A percentile compares a stretch with the other conserved stretches of the same genome.
Evolutionary conservation across 2,888 invertebrate species (phyloP).

Genomic region (Drosophila nr. fundita): DNA sequence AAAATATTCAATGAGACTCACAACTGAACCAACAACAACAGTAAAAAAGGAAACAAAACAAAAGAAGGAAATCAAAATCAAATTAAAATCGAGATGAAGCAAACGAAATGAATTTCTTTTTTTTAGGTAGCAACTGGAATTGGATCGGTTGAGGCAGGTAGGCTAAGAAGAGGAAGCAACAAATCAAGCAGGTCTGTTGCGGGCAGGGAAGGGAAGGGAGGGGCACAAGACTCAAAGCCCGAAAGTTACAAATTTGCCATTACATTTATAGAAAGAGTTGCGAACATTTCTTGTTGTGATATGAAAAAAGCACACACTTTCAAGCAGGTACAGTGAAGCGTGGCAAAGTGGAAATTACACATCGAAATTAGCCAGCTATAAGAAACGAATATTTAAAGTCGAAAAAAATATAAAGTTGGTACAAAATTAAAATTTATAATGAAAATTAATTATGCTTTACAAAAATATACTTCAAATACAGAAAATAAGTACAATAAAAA

Average conservation of each 20-base stretch:
- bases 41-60: conserved; percentile 25
- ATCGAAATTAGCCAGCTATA: not conserved
- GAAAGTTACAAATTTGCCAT: not conserved
- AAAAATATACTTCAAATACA: too few species aligned
- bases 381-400: not conserved
- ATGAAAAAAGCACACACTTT: not conserved
- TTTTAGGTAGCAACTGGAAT: conserved; percentile 27
- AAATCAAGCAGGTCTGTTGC: not conserved
- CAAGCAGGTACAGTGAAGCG: not conserved
- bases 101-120: conserved; percentile 7
- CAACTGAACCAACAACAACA: conserved; percentile 6
- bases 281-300: not conserved
- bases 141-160: not conserved
- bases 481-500: not conserved
- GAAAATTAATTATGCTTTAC: too few species aligned
- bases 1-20: conserved; percentile 11
- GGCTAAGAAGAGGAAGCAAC: conserved; percentile 3
- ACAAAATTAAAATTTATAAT: not conserved
- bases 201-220: not conserved
- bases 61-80: conserved; percentile 59
- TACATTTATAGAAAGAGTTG: not conserved
- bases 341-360: not conserved
- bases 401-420: too few species aligned
- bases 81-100: conserved; percentile 63
- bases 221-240: not conserved